Percentiles rank a stretch among this genome's conserved stretches.
phyloP scores from a whole-genome alignment of 2,888 invertebrate species.

The Tinea trinotella region DNA sequence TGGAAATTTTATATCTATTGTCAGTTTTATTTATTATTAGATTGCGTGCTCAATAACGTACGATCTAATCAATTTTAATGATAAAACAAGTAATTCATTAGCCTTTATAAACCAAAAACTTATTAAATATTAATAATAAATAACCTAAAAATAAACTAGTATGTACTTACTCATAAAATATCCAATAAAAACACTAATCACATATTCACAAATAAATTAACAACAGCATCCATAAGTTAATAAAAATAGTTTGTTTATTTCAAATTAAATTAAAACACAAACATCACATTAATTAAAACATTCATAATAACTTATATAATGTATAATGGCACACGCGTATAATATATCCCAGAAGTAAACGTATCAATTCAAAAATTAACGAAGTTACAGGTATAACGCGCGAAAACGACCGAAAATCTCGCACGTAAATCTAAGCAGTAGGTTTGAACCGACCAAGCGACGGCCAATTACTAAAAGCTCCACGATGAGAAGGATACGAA shows the following conservation, averaged over 20 bases:
- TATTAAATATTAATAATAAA: too few species aligned
- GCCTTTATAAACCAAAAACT: not conserved
- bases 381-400: conserved; percentile 12
- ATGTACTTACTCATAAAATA: not conserved
- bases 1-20: conserved; percentile 2
- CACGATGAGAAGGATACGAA: conserved; percentile 27
- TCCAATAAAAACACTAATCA: not conserved
- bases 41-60: conserved; percentile 6
- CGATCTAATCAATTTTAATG: conserved; percentile 3
- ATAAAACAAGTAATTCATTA: not conserved
- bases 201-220: not conserved
- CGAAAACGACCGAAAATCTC: conserved; percentile 23
- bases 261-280: not conserved
- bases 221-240: not conserved
- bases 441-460: conserved; percentile 33
- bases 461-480: conserved; percentile 62
- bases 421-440: conserved; percentile 23
- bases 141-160: too few species aligned
- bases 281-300: not conserved
- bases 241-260: too few species aligned
- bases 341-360: too few species aligned
- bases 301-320: not conserved
- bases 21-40: conserved; percentile 3
- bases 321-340: not conserved
- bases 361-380: not conserved